These are phyloP conservation scores for Rachycentron canadum DNA, from an alignment of 2,797 vertebrate species.

Conservation along the genomic window DNA sequence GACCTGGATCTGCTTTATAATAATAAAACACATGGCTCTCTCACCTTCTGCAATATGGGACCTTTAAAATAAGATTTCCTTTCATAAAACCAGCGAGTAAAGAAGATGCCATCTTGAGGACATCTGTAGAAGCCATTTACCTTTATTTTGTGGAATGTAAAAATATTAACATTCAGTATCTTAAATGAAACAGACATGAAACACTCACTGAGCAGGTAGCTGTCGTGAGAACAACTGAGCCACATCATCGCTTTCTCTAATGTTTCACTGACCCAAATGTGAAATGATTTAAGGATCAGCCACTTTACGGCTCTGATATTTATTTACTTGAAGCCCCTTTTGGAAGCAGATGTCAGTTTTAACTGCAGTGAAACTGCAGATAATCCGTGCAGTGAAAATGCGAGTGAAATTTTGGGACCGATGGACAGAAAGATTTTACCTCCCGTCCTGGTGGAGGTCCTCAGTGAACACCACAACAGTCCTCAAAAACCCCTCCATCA, in stretches of 20 bases:
- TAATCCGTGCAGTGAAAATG: not conserved
- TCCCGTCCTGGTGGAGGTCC: not conserved
- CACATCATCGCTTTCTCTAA: not conserved
- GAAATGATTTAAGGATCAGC: constrained; percentile 11
- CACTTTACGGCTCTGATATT: not conserved
- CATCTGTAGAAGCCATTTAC: constrained; percentile 12
- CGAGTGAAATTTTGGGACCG: not conserved
- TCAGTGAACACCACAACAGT: not conserved
- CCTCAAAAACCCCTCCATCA: not conserved
- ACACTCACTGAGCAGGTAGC: constrained; percentile 6
- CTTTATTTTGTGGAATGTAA: constrained; percentile 63
- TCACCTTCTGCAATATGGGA: too few relatives aligned
- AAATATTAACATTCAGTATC: constrained; percentile 50
- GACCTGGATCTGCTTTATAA: too few relatives aligned
- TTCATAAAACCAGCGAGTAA: not conserved
- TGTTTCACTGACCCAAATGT: not conserved
- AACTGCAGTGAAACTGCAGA: not conserved
- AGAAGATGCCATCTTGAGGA: not conserved
- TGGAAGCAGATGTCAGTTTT: not conserved
- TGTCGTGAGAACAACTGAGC: not conserved
- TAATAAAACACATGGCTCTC: too few relatives aligned
- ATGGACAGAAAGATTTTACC: not conserved
- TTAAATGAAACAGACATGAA: constrained; percentile 18
- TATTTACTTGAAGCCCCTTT: not conserved
- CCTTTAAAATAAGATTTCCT: not conserved